Base-by-base conservation (phyloP, 1,140 invertebrate species). In the Harlomillsia oculata region DNA sequence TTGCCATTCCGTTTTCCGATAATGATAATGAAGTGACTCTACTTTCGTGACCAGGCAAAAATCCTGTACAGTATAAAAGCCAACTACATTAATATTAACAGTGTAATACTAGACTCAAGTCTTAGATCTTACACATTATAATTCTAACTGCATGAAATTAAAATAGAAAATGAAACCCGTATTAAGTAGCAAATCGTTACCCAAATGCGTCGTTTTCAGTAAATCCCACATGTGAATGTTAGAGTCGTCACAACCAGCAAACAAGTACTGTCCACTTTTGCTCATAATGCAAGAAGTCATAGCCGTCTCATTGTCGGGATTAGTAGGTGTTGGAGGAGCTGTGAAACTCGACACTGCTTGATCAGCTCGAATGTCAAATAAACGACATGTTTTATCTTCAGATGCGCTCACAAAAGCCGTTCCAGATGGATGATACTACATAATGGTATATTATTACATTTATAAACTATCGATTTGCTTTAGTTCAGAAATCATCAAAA, bases 171-270 rank as follows among this genome's bases (percentile, higher is more conserved):
- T n/a, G n/a, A n/a, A n/a, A n/a, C n/a, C n/a, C n/a, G n/a, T n/a
- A n/a, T n/a, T n/a, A n/a, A n/a, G n/a, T n/a, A n/a, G n/a, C n/a
- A n/a, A n/a, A n/a, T n/a, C n/a, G n/a, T n/a, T 62, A 91, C 88
- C 85, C 68, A 83, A 84, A 69, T 91, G 82, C 59, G 76, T 72
- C 40, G 78, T 79, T 75, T 89, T 91, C 53, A 92, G 72, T 1
- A 84, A 82, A 66, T 94, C 89, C 87, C 88, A 92, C 66, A 87
- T 82, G 68, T 92, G 88, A 55, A 92, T 80, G 16, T 79, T 78
- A 69, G 86, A 86, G 68, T 93, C 89, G 68, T 92, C 87, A 29
- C 84, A 87, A 14, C 85, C 88, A 66, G 87, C 88, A 54, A 93
- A 75, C 50, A 92, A 72, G 65, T 85, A 84, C 67, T 89, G 77